These are phyloP conservation scores for Pecten maximus DNA, from an alignment of 2,888 invertebrate genomes.

Conservation along the genomic window DNA sequence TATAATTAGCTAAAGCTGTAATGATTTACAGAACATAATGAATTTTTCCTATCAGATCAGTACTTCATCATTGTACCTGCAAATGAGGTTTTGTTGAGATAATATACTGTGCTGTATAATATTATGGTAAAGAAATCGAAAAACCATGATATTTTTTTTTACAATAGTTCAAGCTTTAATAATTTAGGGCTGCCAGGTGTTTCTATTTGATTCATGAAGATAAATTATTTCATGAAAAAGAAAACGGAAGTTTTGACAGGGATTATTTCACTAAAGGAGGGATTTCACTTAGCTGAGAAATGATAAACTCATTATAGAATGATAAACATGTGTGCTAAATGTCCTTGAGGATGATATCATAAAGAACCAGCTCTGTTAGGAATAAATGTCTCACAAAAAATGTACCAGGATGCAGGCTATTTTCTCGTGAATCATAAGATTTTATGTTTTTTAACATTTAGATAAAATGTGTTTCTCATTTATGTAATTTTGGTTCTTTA, in stretches of 20 bases:
- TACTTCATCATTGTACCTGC: too few relatives aligned
- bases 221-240: not conserved
- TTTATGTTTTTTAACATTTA: not conserved
- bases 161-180: not conserved
- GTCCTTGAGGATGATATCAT: not conserved
- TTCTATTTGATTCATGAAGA: not conserved
- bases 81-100: too few relatives aligned
- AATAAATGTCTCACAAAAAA: constrained; percentile 17
- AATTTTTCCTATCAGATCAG: too few relatives aligned
- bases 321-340: not conserved
- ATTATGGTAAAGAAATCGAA: too few relatives aligned
- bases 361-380: not conserved
- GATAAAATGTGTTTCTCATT: not conserved
- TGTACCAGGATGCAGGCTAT: not conserved
- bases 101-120: too few relatives aligned
- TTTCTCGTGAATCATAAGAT: not conserved
- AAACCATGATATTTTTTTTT: too few relatives aligned
- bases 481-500: not conserved
- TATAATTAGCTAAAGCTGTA: too few relatives aligned
- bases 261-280: not conserved
- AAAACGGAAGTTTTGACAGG: not conserved
- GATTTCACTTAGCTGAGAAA: not conserved
- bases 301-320: not conserved
- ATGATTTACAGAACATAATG: too few relatives aligned
- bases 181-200: not conserved